phyloP scores from a whole-genome alignment of 2,888 invertebrate species.

The Agrilus cyanescens region DNA sequence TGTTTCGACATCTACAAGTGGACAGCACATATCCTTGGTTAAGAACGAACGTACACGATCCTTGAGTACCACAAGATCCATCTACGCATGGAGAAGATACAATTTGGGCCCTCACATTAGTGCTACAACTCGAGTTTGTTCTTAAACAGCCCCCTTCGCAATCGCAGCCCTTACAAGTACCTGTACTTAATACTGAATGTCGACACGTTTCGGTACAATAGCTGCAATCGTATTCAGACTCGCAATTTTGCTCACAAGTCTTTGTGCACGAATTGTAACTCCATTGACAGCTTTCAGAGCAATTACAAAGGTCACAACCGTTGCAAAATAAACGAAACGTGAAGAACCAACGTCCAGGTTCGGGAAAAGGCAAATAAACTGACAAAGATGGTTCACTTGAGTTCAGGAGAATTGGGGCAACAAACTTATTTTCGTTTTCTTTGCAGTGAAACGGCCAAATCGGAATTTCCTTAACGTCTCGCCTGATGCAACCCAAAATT shows the following conservation, averaged over 20 bases:
- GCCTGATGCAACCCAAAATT: constrained; percentile 47
- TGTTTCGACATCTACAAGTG: constrained; percentile 59
- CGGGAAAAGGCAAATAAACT: constrained; percentile 68
- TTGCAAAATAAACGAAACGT: constrained; percentile 61
- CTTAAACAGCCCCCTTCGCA: constrained; percentile 33
- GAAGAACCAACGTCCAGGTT: constrained; percentile 72
- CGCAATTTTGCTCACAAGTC: constrained; percentile 21
- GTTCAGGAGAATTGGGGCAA: constrained; percentile 52
- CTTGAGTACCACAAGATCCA: constrained; percentile 63
- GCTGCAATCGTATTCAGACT: constrained; percentile 8
- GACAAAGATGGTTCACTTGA: constrained; percentile 52
- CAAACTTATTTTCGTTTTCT: constrained; percentile 36
- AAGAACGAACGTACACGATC: constrained; percentile 67
- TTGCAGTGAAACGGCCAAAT: constrained; percentile 49
- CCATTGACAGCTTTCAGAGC: constrained; percentile 25
- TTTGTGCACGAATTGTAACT: constrained; percentile 21
- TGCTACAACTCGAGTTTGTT: constrained; percentile 31
- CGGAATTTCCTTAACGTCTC: constrained; percentile 47
- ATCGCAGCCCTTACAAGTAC: constrained; percentile 30
- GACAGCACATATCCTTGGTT: constrained; percentile 67
- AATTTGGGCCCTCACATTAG: constrained; percentile 56
- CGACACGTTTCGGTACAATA: constrained; percentile 15
- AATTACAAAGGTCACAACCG: constrained; percentile 29
- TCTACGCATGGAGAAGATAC: constrained; percentile 66
- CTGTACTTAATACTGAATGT: constrained; percentile 5